phyloP scores from a whole-genome alignment of 1,140 invertebrate species.

The Euwallacea similis region DNA sequence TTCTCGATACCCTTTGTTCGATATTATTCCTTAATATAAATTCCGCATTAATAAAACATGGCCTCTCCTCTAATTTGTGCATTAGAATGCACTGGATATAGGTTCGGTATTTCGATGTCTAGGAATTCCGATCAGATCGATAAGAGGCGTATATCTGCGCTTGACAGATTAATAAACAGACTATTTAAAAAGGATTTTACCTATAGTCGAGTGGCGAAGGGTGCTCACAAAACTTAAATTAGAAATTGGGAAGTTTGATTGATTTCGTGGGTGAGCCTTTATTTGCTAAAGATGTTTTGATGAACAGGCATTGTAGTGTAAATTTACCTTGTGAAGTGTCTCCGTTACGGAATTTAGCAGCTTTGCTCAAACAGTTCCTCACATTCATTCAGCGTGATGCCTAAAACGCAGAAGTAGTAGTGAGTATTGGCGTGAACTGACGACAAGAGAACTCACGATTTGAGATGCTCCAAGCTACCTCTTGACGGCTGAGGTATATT shows the following conservation, averaged over 20 bases:
- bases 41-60: constrained; percentile 22
- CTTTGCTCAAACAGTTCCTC: too few species aligned
- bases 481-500: too few species aligned
- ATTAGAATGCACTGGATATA: constrained; percentile 11
- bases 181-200: constrained; percentile 12
- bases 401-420: too few species aligned
- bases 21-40: constrained; percentile 5
- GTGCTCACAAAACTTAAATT: constrained; percentile 11
- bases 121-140: constrained; percentile 23
- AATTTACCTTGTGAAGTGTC: too few species aligned
- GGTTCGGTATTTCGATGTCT: constrained; percentile 23
- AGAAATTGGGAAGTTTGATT: constrained; percentile 14
- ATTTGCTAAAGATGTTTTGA: too few species aligned
- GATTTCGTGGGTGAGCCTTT: not conserved
- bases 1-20: not conserved
- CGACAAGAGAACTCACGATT: too few species aligned
- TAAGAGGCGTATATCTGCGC: constrained; percentile 10
- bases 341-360: too few species aligned
- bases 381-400: too few species aligned
- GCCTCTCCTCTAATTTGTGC: constrained; percentile 1
- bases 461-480: too few species aligned
- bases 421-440: too few species aligned
- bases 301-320: too few species aligned
- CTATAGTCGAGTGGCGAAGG: not conserved
- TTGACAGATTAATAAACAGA: constrained; percentile 29